Evolutionary conservation across 2,113 vertebrate genomes (phyloP).

Genomic region (Agapornis roseicollis): DNA sequence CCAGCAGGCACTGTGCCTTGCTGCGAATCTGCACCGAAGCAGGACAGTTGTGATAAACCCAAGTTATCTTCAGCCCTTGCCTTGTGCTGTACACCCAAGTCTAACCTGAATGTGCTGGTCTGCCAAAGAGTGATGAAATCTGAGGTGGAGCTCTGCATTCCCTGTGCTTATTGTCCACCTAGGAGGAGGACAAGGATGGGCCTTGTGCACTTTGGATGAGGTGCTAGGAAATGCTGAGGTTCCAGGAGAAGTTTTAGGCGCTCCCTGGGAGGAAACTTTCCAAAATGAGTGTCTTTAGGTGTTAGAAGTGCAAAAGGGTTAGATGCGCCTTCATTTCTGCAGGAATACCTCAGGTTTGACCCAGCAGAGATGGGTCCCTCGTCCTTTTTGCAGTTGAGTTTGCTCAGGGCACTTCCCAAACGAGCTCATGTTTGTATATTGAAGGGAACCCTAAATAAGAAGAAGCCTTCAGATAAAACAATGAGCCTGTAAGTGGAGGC

Average conservation of each 20-base stretch:
- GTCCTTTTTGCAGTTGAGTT: not conserved
- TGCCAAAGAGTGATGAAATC: not conserved
- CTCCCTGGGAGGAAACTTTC: not conserved
- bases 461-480: not conserved
- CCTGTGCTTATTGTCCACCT: not conserved
- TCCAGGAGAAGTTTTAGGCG: accelerated
- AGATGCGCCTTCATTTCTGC: not conserved
- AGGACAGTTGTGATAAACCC: not conserved
- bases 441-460: not conserved
- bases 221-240: accelerated
- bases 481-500: accelerated
- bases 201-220: not conserved
- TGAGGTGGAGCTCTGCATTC: not conserved
- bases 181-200: not conserved
- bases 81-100: accelerated
- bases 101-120: accelerated
- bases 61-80: not conserved
- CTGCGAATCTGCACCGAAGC: not conserved
- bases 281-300: accelerated
- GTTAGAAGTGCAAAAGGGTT: not conserved
- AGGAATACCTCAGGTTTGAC: not conserved
- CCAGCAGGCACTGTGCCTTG: not conserved
- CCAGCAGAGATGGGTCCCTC: not conserved
- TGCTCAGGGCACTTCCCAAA: not conserved
- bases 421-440: accelerated